Evolutionary conservation across 2,888 invertebrate species (phyloP), one percentile per base, ranked within the genome.

Genomic region (Meganola albula): DNA sequence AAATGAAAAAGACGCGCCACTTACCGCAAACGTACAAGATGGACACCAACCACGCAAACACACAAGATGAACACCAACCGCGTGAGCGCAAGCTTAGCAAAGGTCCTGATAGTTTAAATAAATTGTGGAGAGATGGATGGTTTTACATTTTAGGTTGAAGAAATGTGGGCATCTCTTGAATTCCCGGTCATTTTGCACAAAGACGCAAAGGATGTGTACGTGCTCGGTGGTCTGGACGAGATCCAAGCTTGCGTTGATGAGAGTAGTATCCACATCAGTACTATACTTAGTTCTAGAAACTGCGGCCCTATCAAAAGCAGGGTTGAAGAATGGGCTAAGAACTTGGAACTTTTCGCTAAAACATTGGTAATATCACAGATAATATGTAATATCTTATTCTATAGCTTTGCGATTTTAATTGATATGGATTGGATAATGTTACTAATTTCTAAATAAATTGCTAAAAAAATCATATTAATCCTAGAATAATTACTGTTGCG

Each of bases 141-240:
- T n/a, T n/a, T n/a, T n/a, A n/a, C n/a, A n/a, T 28, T 6, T 14
- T 11, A 92, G 91, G 92, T 96, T 23, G 95, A 96, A 71, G 93
- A 92, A 48, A 82, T 91, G 2, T 97, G 96, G 96, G 92, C 94
- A 49, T 77, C 90, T 0, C 82, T 93, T 1, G 94, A 96, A 61
- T 92, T 96, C 50, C 87, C 90, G 1, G 91, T 96, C 1, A 65
- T 94, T 0, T 83, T 89, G 0, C 93, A 96, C 74, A 94, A 93
- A 58, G 95, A 96, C 48, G 82, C 90, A 0, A 93, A 93, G 52
- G 96, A 97, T 63, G 91, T 95, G 0, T 96, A 87, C 58, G 91
- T 97, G 16, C 76, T 97, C 31, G 96, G 95, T 2, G 92, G 93
- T 0, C 86, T 94, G 1, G 97, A 97, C 53, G 96, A 97, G 50